Conservation (phyloP, 2,113 vertebrate genomes). For the Crotalus horridus region DNA sequence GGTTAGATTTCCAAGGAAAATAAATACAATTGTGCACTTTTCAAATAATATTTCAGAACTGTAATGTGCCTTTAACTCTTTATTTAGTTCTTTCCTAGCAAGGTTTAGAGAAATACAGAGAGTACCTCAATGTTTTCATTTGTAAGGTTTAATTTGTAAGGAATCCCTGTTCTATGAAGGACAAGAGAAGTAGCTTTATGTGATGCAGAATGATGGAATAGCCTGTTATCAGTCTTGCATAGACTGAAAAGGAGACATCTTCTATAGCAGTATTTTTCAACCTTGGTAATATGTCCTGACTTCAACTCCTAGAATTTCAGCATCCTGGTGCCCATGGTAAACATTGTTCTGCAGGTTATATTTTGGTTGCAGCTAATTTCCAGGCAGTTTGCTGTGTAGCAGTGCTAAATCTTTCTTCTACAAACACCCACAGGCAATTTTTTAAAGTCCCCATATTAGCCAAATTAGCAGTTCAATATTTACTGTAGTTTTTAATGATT, state of each 20-base stretch:
- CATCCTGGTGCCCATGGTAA: too few species aligned
- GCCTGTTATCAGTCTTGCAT: background rate
- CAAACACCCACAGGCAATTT: background rate
- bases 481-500: background rate
- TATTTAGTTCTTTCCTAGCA: background rate
- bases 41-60: constrained; percentile 22
- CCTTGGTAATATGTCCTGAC: too few species aligned
- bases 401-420: background rate
- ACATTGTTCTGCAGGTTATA: background rate
- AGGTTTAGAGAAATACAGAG: too few species aligned
- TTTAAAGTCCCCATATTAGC: background rate
- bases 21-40: background rate
- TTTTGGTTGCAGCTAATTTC: background rate
- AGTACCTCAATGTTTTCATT: background rate
- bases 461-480: background rate
- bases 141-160: background rate
- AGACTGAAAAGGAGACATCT: background rate
- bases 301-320: too few species aligned
- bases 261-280: background rate
- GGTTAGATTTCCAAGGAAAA: constrained; percentile 4
- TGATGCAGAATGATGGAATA: background rate
- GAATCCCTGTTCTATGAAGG: background rate
- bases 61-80: background rate
- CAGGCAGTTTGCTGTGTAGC: background rate
- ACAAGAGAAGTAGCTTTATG: background rate